Evolutionary conservation across 2,113 vertebrate species (phyloP).

Genomic region (Xenus cinereus): DNA sequence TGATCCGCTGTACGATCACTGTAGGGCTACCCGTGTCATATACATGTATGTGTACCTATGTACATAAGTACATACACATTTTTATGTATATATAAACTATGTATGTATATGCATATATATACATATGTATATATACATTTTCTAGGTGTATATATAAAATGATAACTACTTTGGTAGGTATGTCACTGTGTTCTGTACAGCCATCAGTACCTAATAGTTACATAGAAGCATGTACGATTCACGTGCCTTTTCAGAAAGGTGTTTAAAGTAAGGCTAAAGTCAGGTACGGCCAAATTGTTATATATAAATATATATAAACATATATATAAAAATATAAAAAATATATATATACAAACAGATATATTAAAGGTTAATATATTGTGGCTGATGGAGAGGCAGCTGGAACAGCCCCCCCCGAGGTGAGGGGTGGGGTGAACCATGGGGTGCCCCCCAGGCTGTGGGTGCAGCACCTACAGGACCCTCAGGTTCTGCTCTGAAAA

Average conservation of each 20-base stretch:
- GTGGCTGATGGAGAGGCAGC: fast-evolving
- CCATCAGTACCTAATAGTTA: fast-evolving
- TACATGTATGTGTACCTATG: fast-evolving
- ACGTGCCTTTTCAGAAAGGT: background rate
- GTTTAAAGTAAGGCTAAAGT: background rate
- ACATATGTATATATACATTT: background rate
- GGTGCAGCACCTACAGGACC: background rate
- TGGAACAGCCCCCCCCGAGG: no score
- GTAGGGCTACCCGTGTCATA: background rate
- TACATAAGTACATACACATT: background rate
- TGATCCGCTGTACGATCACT: fast-evolving
- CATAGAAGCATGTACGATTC: fast-evolving
- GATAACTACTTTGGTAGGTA: fast-evolving
- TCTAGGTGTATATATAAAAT: background rate
- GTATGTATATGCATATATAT: fast-evolving
- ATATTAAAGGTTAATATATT: fast-evolving
- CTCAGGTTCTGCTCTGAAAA: background rate
- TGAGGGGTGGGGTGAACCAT: background rate
- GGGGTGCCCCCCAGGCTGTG: no score
- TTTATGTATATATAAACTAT: background rate
- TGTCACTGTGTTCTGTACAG: background rate
- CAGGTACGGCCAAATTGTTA: background rate
- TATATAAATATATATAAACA: no score
- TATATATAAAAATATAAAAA: no score
- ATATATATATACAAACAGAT: no score